These are phyloP conservation scores for Conomelus anceps DNA, from an alignment of 2,888 invertebrate species.

Conservation along the genomic window DNA sequence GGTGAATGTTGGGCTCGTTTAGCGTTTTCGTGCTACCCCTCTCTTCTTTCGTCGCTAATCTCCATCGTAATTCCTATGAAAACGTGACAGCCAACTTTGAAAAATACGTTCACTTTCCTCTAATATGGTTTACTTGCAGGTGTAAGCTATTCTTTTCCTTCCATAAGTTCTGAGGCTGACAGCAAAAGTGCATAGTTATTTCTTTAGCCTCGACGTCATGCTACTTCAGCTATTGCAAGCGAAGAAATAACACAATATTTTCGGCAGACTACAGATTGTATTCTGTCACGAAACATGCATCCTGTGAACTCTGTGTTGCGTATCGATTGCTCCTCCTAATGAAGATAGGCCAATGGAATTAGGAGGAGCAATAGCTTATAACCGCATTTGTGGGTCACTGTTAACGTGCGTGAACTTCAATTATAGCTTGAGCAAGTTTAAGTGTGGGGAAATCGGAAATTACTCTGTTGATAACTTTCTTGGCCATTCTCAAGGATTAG, in stretches of 20 bases:
- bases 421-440: background rate
- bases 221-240: background rate
- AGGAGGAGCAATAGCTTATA: background rate
- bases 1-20: background rate
- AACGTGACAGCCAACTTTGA: background rate
- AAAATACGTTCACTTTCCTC: background rate
- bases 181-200: background rate
- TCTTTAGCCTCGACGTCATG: background rate
- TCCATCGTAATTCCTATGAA: background rate
- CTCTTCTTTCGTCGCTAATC: background rate
- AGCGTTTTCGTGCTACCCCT: background rate
- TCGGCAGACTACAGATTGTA: background rate
- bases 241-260: background rate
- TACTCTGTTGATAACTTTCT: background rate
- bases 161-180: background rate
- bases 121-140: background rate
- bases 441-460: background rate
- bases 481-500: background rate
- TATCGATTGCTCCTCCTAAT: background rate
- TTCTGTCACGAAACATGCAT: background rate
- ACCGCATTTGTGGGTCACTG: background rate
- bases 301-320: background rate
- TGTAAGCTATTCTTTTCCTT: background rate
- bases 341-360: background rate
- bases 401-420: background rate